Evolutionary conservation across 2,888 invertebrate species (phyloP), one percentile per base, ranked within the genome.

Genomic region (Troglohyphantes excavatus): DNA sequence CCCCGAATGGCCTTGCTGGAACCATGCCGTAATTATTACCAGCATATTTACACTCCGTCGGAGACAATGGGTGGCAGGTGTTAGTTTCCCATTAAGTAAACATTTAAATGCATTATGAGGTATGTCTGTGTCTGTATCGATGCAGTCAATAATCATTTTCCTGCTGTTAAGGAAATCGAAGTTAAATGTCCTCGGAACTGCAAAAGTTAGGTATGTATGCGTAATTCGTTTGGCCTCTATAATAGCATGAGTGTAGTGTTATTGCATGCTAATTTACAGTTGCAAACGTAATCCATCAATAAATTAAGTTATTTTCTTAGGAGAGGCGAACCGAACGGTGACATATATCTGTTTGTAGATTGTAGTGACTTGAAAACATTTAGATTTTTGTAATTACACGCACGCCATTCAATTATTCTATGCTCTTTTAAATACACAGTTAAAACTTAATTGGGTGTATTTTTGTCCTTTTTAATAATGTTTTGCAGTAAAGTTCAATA

Each of bases 11-110:
- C 81, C 81, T 81, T 70, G 68, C 29, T 13, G n/a, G 7, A 2
- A 9, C 21, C 33, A 33, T 21, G 19, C 27, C 19, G 21, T 53
- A 53, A 81, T 81, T 68, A 81, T 46, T 29, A 81, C 19, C 23
- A 21, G 33, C 2, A 23, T 39, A 26, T 39, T 65, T 67, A 23
- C 26, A 17, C 6, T 26, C 6, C 21, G n/a, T 33, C n/a, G 21
- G 11, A 33, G 29, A 68, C 68, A 81, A 81, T 68, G 29, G 53
- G 29, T 21, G 29, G 27, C 70, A 81, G 81, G 81, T 81, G 81
- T 81, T 53, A 81, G 29, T 29, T 61, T 27, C 33, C 27, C 61
- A 61, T 76, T 59, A 76, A 9, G 59, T 21, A 43, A 53, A 23
- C 27, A 46, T 53, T 73, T 43, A 76, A 76, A 76, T 59, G 33